Evolutionary conservation across 2,113 vertebrate species (phyloP), one percentile per base, ranked within the genome.

Genomic region (Cinclus mexicanus): DNA sequence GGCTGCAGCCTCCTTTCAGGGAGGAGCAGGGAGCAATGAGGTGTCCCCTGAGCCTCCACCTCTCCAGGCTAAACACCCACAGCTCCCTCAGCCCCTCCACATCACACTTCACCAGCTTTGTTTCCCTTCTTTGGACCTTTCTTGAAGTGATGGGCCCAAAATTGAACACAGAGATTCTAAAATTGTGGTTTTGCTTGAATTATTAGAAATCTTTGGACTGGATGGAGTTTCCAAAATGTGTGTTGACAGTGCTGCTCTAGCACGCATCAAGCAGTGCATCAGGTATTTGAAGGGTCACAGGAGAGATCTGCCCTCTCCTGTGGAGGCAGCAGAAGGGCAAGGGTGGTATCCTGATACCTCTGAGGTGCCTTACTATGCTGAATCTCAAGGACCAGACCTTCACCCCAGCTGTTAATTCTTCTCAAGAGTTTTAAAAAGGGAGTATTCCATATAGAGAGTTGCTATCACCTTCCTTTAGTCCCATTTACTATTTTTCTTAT

Each of bases 331-430:
- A 49, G 50, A 72, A 56, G 56, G 24, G 16, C 22, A 44, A 42
- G 7, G 7, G 2, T 14, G 50, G 3, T 14, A 13, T 20, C 55
- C 29, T 53, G 44, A 13, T 42, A 6, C 25, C 39, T 68, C 80
- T 49, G 26, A 35, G 37, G 29, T 7, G 18, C 12, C 23, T 88
- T 1, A 0, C 24, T 42, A 10, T 39, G 26, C 25, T 1, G 0
- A 31, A 56, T 2, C 12, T 70, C 25, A 28, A 25, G 41, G 10
- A 53, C 3, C 19, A 49, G 21, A 31, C 42, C 19, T 39, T 72
- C 14, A 3, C 14, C 59, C 24, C 53, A 86, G 46, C 33, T 72
- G 14, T 8, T 64, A 18, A 35, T 37, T 69, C 16, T 55, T 60
- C 26, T 29, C 42, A 39, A 60, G 24, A 77, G 29, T 49, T 80